Evolutionary conservation across 2,797 vertebrate genomes (phyloP), one percentile per base, ranked within the genome.

Genomic region (Hapalemur alaotrensis): DNA sequence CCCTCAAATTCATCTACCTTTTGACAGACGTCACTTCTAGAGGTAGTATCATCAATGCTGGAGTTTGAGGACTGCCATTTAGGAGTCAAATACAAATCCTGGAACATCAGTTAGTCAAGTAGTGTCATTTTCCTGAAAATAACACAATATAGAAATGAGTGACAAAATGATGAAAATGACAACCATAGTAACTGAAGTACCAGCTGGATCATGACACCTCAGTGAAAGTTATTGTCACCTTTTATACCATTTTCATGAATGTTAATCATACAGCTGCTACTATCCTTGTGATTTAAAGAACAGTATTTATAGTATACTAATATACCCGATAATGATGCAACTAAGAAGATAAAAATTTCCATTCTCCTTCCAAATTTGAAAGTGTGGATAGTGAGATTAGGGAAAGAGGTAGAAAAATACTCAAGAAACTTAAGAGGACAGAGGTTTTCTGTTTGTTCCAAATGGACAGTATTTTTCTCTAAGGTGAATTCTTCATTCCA

Each of bases 311-410:
- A 38, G 20, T 52, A 10, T 81, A 43, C 38, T 43, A 43, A 85
- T 23, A 15, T 2, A 61, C n/a, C 22, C 10, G 61, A 20, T 52
- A 69, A 46, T 25, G 41, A 72, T 46, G 43, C 25, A 78, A 32
- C 43, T 23, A 12, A 38, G 28, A 70, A 84, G 65, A 18, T 57
- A 61, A 82, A 43, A 81, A 22, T 50, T 89, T 50, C 48, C 13
- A 30, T 84, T 93, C 25, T 93, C 22, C 32, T 95, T 94, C 59
- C 75, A 90, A n/a, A 91, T 82, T 46, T 86, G 41, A 57, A 93
- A 72, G 20, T 75, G 10, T 59, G 11, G 69, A 28, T 5, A 57
- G 57, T 61, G 75, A 72, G 46, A 48, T 3, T 73, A 59, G 17
- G 48, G 23, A 86, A 67, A 13, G 10, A 80, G 12, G 17, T 67